These are phyloP conservation scores for Limanda limanda DNA, from an alignment of 2,113 vertebrate genomes.

Conservation along the genomic window DNA sequence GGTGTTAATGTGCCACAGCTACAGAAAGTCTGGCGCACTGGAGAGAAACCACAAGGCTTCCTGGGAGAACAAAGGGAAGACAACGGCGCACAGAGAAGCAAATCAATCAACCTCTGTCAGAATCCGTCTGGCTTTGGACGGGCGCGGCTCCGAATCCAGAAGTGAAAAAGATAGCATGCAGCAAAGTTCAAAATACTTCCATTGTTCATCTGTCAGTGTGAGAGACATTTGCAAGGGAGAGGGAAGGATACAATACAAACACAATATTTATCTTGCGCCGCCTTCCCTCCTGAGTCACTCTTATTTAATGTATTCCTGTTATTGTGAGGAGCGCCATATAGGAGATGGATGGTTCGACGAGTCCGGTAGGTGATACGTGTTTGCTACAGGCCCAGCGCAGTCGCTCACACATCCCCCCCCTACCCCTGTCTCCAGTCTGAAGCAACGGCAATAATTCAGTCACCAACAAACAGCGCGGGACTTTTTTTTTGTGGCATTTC, in stretches of 20 bases:
- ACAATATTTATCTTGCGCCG: constrained; percentile 82
- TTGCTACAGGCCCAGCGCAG: constrained; percentile 55
- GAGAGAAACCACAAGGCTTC: constrained; percentile 59
- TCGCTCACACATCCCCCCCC: constrained; percentile 56
- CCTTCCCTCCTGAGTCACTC: constrained; percentile 67
- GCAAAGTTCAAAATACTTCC: constrained; percentile 81
- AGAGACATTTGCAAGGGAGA: constrained; percentile 70
- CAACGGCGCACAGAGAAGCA: constrained; percentile 45
- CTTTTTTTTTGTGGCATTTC: constrained; percentile 53
- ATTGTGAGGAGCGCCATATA: constrained; percentile 59
- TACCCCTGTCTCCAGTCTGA: constrained; percentile 53
- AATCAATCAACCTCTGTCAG: constrained; percentile 74
- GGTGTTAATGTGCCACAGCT: constrained; percentile 76
- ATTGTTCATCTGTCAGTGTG: constrained; percentile 82
- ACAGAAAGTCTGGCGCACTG: constrained; percentile 38
- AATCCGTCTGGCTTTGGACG: constrained; percentile 72
- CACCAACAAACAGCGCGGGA: constrained; percentile 44
- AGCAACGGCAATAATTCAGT: constrained; percentile 70
- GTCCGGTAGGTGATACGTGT: constrained; percentile 70
- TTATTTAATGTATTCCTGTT: constrained; percentile 77
- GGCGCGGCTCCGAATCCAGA: constrained; percentile 69
- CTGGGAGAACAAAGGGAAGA: constrained; percentile 65
- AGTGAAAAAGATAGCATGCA: constrained; percentile 75
- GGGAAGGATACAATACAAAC: constrained; percentile 63
- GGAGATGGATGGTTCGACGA: constrained; percentile 72